Conservation (phyloP, 2,888 invertebrate species). For the Corythucha ciliata region DNA sequence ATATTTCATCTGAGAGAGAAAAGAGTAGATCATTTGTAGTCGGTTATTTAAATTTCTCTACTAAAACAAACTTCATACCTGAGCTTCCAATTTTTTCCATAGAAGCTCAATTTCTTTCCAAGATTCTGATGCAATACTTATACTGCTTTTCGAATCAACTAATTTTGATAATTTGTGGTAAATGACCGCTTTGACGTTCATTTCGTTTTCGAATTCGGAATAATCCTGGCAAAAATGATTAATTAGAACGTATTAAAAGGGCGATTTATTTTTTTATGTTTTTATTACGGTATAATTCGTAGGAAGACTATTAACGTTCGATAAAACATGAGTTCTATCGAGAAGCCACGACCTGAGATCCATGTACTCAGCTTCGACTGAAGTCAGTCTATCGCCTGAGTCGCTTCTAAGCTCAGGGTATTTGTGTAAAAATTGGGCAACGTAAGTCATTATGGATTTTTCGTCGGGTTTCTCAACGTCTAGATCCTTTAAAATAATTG, state of each 20-base stretch:
- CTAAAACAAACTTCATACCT: constrained; percentile 39
- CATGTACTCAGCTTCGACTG: constrained; percentile 71
- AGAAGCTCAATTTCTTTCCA: constrained; percentile 72
- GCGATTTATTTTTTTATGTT: background rate
- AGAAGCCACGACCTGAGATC: constrained; percentile 72
- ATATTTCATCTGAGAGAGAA: constrained; percentile 54
- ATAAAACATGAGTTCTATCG: constrained; percentile 65
- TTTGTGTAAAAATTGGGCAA: constrained; percentile 94
- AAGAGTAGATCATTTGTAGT: background rate
- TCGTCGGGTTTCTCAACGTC: constrained; percentile 72
- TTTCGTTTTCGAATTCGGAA: constrained; percentile 63
- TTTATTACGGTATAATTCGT: constrained; percentile 55
- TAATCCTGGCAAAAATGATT: constrained; percentile 56
- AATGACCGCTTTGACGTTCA: constrained; percentile 58
- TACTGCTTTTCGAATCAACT: constrained; percentile 68
- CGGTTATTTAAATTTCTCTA: background rate
- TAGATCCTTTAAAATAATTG: constrained; percentile 33
- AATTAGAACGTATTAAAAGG: too few relatives aligned
- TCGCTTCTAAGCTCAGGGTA: constrained; percentile 63
- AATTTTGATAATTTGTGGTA: constrained; percentile 71
- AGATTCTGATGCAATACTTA: constrained; percentile 72
- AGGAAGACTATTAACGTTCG: constrained; percentile 66
- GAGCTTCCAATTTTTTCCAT: constrained; percentile 68
- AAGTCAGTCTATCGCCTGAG: constrained; percentile 51
- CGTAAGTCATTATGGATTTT: constrained; percentile 96